Percentiles rank a stretch among this genome's conserved stretches.
phyloP scores from a whole-genome alignment of 2,888 invertebrate species.

The Bimastos eiseni region DNA sequence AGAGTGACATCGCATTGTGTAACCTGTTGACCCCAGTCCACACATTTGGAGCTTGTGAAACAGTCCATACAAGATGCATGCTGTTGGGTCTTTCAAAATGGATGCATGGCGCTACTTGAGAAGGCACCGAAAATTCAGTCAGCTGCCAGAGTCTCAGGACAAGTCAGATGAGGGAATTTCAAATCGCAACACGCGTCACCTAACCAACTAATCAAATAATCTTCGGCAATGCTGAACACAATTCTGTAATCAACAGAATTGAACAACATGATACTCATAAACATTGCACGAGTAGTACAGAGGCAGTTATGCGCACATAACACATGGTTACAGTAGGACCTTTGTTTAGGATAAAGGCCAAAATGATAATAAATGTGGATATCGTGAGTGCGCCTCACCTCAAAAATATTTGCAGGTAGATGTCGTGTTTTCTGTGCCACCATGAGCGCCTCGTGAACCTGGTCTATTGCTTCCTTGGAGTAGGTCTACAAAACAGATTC shows the following conservation, averaged over 20 bases:
- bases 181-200: too few relatives aligned
- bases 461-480: constrained; percentile 93
- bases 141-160: too few relatives aligned
- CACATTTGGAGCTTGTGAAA: too few relatives aligned
- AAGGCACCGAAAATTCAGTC: too few relatives aligned
- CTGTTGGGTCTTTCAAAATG: too few relatives aligned
- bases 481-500: constrained; percentile 79
- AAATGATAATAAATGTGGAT: neutral
- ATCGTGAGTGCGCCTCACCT: constrained; percentile 71
- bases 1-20: too few relatives aligned
- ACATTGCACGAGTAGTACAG: neutral
- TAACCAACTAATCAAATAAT: too few relatives aligned
- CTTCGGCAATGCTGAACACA: too few relatives aligned
- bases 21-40: too few relatives aligned
- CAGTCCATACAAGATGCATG: too few relatives aligned
- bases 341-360: neutral
- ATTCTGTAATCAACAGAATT: neutral
- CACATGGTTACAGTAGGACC: neutral
- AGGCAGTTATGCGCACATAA: neutral
- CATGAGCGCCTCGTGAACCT: constrained; percentile 97
- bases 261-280: neutral
- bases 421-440: constrained; percentile 69
- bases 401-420: constrained; percentile 91
- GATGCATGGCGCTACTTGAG: too few relatives aligned
- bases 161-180: too few relatives aligned